A percentile compares a stretch with the other conserved stretches of the same genome.
Conservation (phyloP, 2,888 invertebrate species). For the Epistrophe grossulariae region DNA sequence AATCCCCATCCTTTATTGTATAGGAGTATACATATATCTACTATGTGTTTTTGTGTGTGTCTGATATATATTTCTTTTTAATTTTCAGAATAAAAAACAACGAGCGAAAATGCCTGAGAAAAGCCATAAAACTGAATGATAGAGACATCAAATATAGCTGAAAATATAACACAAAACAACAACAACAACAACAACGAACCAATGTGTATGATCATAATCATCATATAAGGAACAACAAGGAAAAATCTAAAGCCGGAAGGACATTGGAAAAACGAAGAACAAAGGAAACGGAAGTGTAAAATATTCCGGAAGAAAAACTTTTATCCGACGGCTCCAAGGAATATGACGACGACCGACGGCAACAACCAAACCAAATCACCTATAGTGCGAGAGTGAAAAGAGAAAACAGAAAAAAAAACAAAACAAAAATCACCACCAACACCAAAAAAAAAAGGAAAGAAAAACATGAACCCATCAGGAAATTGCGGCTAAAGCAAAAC, state of each 20-base stretch:
- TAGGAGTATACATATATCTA: no score
- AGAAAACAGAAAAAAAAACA: background rate
- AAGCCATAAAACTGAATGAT: slow-evolving; percentile 69
- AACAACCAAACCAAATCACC: slow-evolving; percentile 17
- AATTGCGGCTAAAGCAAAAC: slow-evolving; percentile 21
- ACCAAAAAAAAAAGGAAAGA: background rate
- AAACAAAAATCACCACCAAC: background rate
- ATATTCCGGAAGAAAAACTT: slow-evolving; percentile 22
- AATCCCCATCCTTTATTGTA: background rate
- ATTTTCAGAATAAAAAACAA: slow-evolving; percentile 44
- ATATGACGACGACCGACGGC: background rate
- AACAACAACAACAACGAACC: no score
- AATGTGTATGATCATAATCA: background rate
- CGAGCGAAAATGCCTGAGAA: slow-evolving; percentile 13
- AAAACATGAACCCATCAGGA: slow-evolving; percentile 20
- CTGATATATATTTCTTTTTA: slow-evolving; percentile 18
- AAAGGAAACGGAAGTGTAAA: slow-evolving; percentile 31
- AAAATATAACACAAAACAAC: slow-evolving; percentile 1
- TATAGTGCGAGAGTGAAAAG: background rate
- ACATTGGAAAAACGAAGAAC: slow-evolving; percentile 38
- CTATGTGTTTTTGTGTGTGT: background rate
- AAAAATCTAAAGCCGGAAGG: slow-evolving; percentile 20
- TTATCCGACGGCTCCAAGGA: background rate
- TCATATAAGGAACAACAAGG: slow-evolving; percentile 5
- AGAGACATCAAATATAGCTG: slow-evolving; percentile 48